Evolutionary conservation across 2,113 vertebrate species (phyloP), one percentile per base, ranked within the genome.

Genomic region (Elephas maximus): DNA sequence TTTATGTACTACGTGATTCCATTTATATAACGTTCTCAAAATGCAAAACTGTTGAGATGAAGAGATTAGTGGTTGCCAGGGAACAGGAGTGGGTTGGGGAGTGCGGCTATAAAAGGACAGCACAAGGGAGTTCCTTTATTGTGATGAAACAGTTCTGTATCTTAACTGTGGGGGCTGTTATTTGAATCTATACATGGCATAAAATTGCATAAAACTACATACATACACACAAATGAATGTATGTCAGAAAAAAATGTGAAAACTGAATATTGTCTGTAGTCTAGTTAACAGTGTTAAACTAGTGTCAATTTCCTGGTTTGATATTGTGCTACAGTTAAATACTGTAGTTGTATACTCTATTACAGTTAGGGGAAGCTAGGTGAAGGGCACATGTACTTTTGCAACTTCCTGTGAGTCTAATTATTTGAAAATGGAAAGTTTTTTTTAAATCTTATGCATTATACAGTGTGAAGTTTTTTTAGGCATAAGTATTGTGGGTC

Each of bases 21-120:
- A n/a, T 86, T 85, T 86, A 86, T 71, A 30, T 82, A n/a, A 94
- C 45, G 53, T 30, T 95, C 8, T 95, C 48, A 93, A 33, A 62
- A 71, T 82, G 57, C 53, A 85, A 67, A 90, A 23, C 74, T 74
- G 6, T 92, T 65, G 85, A 89, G 23, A 92, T 85, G 74, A 62
- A 95, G 63, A 81, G 88, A 44, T 74, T 51, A 79, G 65, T 14
- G 37, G 28, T 83, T 95, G 65, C 21, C 60, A 89, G 83, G 79
- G 18, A 96, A 85, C 24, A 77, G 74, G 41, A 63, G 77, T 24
- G 33, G 26, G 41, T 80, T 87, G 45, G 79, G 80, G 44, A 20
- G 20, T 63, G 28, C 17, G 60, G 37, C 30, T 91, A 37, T 80
- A 80, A 90, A 93, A 37, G 23, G 18, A 8, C 86, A 92, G 80